phyloP scores from a whole-genome alignment of 2,888 invertebrate genomes.

The Leucophora obtusa region DNA sequence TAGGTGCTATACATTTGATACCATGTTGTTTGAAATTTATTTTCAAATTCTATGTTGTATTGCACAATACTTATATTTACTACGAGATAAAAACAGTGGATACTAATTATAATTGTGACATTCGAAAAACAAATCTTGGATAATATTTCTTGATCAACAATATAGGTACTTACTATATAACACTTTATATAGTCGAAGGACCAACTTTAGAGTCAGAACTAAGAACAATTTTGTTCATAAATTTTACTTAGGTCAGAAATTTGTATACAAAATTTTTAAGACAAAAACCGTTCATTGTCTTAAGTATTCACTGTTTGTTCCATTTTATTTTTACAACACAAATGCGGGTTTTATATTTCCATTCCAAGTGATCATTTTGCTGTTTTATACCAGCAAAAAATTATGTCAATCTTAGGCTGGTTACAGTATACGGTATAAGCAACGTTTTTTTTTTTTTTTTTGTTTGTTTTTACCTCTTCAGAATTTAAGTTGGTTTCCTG shows the following conservation, averaged over 20 bases:
- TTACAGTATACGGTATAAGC: neutral
- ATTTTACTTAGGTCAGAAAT: too few species aligned
- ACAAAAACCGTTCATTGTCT: neutral
- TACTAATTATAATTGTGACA: neutral
- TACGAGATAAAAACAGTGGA: neutral
- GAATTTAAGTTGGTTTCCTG: conserved; percentile 54
- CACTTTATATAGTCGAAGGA: too few species aligned
- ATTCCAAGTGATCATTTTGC: conserved; percentile 33
- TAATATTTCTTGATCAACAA: neutral
- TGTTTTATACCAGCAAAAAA: conserved; percentile 32
- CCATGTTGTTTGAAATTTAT: conserved; percentile 25
- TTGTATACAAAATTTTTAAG: too few species aligned
- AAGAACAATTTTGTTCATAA: too few species aligned
- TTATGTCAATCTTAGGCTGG: conserved; percentile 25
- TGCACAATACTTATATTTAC: conserved; percentile 3
- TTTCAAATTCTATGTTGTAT: conserved; percentile 17
- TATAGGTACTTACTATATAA: neutral
- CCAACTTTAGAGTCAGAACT: too few species aligned
- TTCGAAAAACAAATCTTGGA: neutral
- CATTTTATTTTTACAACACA: conserved; percentile 12
- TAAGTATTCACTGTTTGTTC: neutral
- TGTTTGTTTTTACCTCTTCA: conserved; percentile 26
- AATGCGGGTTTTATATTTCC: conserved; percentile 45
- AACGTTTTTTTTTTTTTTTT: conserved; percentile 4
- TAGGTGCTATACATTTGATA: conserved; percentile 23